Evolutionary conservation across 2,113 vertebrate genomes (phyloP).

Genomic region (Oreotrochilus melanogaster): DNA sequence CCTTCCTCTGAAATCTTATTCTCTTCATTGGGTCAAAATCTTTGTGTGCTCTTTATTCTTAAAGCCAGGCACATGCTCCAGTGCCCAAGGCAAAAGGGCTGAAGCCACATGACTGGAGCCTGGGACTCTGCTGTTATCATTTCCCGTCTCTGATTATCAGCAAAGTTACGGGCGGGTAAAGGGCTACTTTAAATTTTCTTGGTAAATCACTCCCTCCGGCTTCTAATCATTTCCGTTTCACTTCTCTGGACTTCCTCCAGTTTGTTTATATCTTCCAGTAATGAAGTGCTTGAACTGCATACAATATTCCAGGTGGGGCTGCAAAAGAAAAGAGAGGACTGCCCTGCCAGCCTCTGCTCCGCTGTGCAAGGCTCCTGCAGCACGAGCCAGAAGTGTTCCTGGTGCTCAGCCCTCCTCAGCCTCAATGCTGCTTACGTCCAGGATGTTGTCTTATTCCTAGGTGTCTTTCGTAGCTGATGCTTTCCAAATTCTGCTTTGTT

Average conservation of each 20-base stretch:
- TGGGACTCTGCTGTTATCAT: slow-evolving; percentile 2
- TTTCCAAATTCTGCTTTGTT: not conserved
- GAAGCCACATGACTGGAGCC: not conserved
- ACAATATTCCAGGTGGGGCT: slow-evolving; percentile 53
- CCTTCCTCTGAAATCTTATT: not conserved
- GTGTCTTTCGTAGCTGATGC: not conserved
- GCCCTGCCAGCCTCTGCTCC: not conserved
- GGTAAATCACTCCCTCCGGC: slow-evolving; percentile 48
- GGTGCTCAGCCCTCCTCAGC: not conserved
- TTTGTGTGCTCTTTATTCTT: not conserved
- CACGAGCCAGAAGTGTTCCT: not conserved
- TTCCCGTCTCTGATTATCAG: slow-evolving; percentile 36
- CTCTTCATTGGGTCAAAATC: slow-evolving; percentile 10
- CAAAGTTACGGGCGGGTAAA: not conserved
- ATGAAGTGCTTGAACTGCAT: slow-evolving; percentile 57
- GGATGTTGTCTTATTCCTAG: not conserved
- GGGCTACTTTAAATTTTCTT: slow-evolving; percentile 42
- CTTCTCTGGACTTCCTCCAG: slow-evolving; percentile 62
- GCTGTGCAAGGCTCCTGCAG: not conserved
- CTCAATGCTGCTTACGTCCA: not conserved
- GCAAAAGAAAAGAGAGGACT: not conserved
- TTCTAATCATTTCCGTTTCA: slow-evolving; percentile 63
- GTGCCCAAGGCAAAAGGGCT: not conserved
- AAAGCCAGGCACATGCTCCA: slow-evolving; percentile 19
- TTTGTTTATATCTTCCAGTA: slow-evolving; percentile 63